Evolutionary conservation across 2,113 vertebrate species (phyloP).

Genomic region (Cynopterus brachyotis): DNA sequence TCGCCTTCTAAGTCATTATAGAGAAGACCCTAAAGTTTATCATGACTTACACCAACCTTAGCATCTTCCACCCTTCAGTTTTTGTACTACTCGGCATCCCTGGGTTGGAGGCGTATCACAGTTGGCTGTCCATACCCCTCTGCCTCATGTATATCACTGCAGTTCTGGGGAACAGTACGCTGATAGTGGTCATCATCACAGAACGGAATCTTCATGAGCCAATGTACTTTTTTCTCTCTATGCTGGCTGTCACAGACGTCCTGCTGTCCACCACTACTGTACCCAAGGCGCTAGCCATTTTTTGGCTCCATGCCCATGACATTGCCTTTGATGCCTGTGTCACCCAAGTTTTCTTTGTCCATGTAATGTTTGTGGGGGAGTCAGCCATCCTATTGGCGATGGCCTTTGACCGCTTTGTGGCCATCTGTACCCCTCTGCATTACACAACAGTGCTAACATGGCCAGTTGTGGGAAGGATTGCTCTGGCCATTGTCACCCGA

Average conservation of each 20-base stretch:
- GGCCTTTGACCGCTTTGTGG: conserved; percentile 78
- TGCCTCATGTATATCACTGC: conserved; percentile 61
- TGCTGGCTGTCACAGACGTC: conserved; percentile 65
- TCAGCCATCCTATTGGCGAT: conserved; percentile 77
- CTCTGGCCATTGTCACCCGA: conserved; percentile 43
- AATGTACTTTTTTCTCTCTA: conserved; percentile 73
- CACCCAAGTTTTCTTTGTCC: conserved; percentile 78
- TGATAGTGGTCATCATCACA: conserved; percentile 54
- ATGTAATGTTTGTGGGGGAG: conserved; percentile 72
- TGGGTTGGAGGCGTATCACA: conserved; percentile 45
- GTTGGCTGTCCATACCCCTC: conserved; percentile 64
- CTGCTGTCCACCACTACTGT: conserved; percentile 71
- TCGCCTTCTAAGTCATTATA: neutral
- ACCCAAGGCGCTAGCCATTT: conserved; percentile 69
- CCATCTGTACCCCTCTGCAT: conserved; percentile 63
- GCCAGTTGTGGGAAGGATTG: neutral
- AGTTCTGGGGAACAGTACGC: conserved; percentile 62
- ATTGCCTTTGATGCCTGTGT: conserved; percentile 78
- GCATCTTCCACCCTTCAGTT: conserved; percentile 48
- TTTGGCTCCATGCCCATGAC: conserved; percentile 65
- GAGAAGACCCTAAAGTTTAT: neutral
- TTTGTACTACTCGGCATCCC: conserved; percentile 70
- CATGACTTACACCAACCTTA: conserved; percentile 54
- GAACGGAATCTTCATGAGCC: conserved; percentile 63
- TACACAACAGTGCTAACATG: conserved; percentile 52